Conservation (phyloP, 1,140 invertebrate genomes). For the Bradynema listronoti region DNA sequence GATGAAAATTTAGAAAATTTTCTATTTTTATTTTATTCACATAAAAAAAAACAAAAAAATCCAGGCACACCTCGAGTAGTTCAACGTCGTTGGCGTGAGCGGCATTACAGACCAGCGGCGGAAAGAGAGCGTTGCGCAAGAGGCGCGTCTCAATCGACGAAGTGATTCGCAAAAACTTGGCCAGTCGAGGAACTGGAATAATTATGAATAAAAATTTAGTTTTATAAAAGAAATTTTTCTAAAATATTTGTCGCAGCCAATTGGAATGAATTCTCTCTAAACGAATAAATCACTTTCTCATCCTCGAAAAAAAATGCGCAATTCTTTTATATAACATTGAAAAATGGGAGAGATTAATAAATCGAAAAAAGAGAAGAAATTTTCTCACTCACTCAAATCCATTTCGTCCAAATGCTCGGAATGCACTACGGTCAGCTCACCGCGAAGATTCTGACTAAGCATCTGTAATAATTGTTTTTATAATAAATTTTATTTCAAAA, state of each 20-base stretch:
- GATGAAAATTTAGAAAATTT: too few species aligned
- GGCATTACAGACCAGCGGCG: constrained; percentile 71
- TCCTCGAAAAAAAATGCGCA: too few species aligned
- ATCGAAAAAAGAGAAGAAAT: constrained; percentile 63
- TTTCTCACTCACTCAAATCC: constrained; percentile 65
- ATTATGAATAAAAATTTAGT: too few species aligned
- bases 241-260: too few species aligned
- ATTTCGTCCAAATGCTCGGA: constrained; percentile 60
- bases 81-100: constrained; percentile 66
- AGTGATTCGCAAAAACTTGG: constrained; percentile 65
- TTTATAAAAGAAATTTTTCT: not conserved
- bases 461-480: constrained; percentile 66
- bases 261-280: too few species aligned
- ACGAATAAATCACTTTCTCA: too few species aligned
- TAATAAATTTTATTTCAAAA: not conserved
- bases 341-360: too few species aligned
- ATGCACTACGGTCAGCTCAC: constrained; percentile 64
- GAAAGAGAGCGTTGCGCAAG: constrained; percentile 70
- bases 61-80: constrained; percentile 49
- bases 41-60: too few species aligned
- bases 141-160: constrained; percentile 67
- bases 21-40: too few species aligned
- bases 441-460: constrained; percentile 71
- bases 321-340: too few species aligned
- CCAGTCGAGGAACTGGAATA: constrained; percentile 48